Conservation (phyloP, 2,113 vertebrate genomes). For the Pimephales promelas region DNA sequence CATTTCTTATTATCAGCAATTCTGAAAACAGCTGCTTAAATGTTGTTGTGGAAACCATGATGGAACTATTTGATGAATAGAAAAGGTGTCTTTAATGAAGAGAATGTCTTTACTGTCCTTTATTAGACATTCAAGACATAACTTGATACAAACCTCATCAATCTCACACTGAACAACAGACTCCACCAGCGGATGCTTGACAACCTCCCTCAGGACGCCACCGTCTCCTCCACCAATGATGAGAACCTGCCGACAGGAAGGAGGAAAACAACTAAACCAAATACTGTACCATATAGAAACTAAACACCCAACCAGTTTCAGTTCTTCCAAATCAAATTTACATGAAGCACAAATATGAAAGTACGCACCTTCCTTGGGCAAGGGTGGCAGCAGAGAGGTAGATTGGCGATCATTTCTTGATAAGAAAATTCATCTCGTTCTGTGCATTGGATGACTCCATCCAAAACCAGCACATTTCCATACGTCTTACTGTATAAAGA, state of each 20-base stretch:
- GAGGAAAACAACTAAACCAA: background rate
- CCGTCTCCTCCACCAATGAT: slow-evolving; percentile 97
- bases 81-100: background rate
- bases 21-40: background rate
- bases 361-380: slow-evolving; percentile 87
- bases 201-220: slow-evolving; percentile 92
- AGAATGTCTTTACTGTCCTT: background rate
- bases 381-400: slow-evolving; percentile 91
- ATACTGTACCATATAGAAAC: background rate
- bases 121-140: too few relatives aligned
- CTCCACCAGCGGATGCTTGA: slow-evolving; percentile 90
- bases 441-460: slow-evolving; percentile 96
- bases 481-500: slow-evolving; percentile 87
- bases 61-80: background rate
- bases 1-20: background rate
- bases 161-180: slow-evolving; percentile 95
- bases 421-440: slow-evolving; percentile 97
- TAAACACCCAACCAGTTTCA: background rate
- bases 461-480: slow-evolving; percentile 93
- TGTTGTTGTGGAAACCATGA: background rate
- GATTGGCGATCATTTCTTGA: slow-evolving; percentile 97
- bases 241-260: slow-evolving; percentile 79
- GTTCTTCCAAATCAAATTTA: background rate
- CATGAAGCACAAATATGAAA: background rate
- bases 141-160: slow-evolving; percentile 82